Conservation (phyloP, 1,140 invertebrate species). For the Hylyphantes graminicola region DNA sequence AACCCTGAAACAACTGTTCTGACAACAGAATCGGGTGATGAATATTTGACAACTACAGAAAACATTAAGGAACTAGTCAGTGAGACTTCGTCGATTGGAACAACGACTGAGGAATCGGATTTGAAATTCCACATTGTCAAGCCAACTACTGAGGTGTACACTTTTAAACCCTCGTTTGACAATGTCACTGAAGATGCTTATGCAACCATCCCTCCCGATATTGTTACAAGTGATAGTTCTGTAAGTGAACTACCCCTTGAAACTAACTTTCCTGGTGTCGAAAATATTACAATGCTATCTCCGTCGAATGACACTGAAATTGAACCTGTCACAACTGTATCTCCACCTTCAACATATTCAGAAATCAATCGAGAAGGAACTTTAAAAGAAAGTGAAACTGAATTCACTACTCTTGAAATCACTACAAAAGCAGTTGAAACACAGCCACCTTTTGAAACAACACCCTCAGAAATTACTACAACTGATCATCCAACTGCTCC, state of each 20-base stretch:
- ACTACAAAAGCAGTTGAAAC: not conserved
- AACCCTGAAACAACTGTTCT: not conserved
- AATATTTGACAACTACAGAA: not conserved
- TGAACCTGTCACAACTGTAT: too few species aligned
- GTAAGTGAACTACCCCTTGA: too few species aligned
- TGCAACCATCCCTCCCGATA: not conserved
- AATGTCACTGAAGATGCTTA: not conserved
- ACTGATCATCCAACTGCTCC: not conserved
- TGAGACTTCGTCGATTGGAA: not conserved
- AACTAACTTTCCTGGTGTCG: too few species aligned
- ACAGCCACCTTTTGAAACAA: constrained; percentile 7
- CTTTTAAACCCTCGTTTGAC: constrained; percentile 14
- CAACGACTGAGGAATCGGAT: not conserved
- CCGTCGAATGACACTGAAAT: too few species aligned
- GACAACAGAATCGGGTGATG: not conserved
- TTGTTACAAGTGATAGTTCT: not conserved
- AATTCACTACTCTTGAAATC: not conserved
- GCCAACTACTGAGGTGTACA: constrained; percentile 37
- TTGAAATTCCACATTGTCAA: constrained; percentile 26
- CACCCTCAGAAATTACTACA: not conserved
- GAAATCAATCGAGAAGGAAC: not conserved
- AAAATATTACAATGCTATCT: too few species aligned
- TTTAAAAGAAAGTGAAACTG: not conserved
- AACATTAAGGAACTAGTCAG: not conserved
- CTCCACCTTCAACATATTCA: not conserved